Evolutionary conservation across 2,888 invertebrate species (phyloP).

Genomic region (Drosophila lutescens): DNA sequence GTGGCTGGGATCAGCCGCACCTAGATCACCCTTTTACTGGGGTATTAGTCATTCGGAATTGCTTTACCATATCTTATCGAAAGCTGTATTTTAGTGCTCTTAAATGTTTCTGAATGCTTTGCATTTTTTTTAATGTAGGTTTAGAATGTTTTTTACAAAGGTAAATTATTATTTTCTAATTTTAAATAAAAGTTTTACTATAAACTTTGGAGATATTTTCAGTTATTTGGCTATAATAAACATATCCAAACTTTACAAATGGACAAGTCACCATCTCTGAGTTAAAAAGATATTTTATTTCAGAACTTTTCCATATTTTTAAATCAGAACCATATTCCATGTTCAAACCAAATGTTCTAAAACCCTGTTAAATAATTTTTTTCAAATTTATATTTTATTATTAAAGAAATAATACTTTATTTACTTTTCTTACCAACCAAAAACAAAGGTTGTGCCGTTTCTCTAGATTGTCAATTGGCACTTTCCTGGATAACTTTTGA

Average conservation of each 20-base stretch:
- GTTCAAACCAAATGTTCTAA: too few relatives aligned
- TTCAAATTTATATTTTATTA: too few relatives aligned
- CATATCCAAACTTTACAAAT: background rate
- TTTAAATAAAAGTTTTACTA: background rate
- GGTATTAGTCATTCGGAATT: conserved; percentile 6
- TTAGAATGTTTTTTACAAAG: background rate
- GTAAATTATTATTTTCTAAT: background rate
- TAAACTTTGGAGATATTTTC: background rate
- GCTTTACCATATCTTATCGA: conserved; percentile 33
- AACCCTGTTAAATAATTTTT: too few relatives aligned
- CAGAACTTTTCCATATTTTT: too few relatives aligned
- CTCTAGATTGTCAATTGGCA: background rate
- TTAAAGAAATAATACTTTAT: too few relatives aligned
- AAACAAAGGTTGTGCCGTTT: background rate
- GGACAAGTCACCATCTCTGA: too few relatives aligned
- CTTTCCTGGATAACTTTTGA: background rate
- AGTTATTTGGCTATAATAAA: background rate
- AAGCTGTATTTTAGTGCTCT: conserved; percentile 16
- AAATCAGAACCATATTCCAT: too few relatives aligned
- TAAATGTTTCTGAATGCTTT: background rate
- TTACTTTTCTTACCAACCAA: conserved; percentile 3
- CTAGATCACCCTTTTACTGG: conserved; percentile 3
- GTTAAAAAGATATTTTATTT: too few relatives aligned
- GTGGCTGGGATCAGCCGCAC: conserved; percentile 30
- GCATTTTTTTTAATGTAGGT: background rate